Evolutionary conservation across 2,797 vertebrate genomes (phyloP), one percentile per base, ranked within the genome.

Genomic region (Coregonus sp.): DNA sequence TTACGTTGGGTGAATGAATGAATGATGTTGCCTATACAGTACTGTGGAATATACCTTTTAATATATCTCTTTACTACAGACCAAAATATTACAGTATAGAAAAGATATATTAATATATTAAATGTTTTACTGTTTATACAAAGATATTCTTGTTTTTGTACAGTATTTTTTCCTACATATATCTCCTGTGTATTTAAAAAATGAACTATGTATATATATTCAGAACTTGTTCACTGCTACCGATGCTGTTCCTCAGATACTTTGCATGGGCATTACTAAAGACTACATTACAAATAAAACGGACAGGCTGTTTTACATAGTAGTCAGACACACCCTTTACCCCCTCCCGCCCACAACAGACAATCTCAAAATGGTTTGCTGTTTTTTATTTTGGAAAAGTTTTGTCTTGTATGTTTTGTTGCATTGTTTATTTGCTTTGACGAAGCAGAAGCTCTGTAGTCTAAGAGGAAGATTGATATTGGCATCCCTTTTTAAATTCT

Each of bases 61-160:
- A 78, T 83, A 89, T 91, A 90, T 47, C 40, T 93, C 92, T 95
- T 95, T 95, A 95, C 92, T 95, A 85, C 90, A 93, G 94, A 96
- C 93, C 95, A 96, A 96, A 96, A 94, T 78, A 92, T 91, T 67
- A 51, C 71, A 79, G 70, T 80, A 79, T 77, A 72, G 72, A 82
- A 80, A 89, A 76, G 76, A 85, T 86, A 88, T 90, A 89, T 90
- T 95, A 92, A 91, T 90, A 87, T 93, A 93, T 93, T 90, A 92
- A 91, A 94, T 90, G 92, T 93, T 96, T 92, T 94, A 95, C 95
- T 96, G 93, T 96, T 96, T 96, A 93, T 96, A 96, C 94, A 94
- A 95, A 96, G 92, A 88, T 94, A 92, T 94, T 95, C 91, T 95
- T 90, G 90, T 70, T 94, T 95, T 96, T 96, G 94, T 96, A 97